phyloP scores from a whole-genome alignment of 92 coral and sea anemone species.

The Zoanthus solanderi region DNA sequence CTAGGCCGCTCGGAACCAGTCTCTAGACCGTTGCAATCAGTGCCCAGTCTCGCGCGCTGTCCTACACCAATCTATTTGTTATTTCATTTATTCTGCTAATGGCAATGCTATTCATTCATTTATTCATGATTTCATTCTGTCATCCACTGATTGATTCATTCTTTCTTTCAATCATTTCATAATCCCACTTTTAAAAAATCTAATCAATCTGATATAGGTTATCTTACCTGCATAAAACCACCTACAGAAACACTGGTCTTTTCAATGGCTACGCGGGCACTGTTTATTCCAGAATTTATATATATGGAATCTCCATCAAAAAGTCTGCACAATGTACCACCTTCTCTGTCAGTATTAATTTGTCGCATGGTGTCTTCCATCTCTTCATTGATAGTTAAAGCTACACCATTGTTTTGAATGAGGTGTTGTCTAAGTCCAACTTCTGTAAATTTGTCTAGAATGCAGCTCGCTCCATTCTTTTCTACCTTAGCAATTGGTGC shows the following conservation, averaged over 20 bases:
- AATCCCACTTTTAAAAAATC: neutral
- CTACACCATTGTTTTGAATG: conserved; percentile 55
- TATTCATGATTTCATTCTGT: too few relatives aligned
- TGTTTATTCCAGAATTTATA: neutral
- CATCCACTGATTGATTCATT: too few relatives aligned
- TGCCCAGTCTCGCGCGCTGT: too few relatives aligned
- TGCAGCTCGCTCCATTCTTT: conserved; percentile 14
- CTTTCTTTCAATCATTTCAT: too few relatives aligned
- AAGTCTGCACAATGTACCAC: conserved; percentile 45
- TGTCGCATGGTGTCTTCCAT: conserved; percentile 35
- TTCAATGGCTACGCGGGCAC: conserved; percentile 48
- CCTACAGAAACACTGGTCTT: conserved; percentile 62
- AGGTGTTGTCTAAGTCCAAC: conserved; percentile 68
- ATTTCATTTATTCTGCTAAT: too few relatives aligned
- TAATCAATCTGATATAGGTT: too few relatives aligned
- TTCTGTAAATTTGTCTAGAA: conserved; percentile 53
- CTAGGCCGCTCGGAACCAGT: too few relatives aligned
- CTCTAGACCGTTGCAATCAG: too few relatives aligned
- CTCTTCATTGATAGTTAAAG: conserved; percentile 50
- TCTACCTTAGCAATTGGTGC: conserved; percentile 55
- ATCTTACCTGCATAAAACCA: conserved; percentile 68
- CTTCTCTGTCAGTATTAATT: conserved; percentile 24
- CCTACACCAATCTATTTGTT: too few relatives aligned
- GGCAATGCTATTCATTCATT: too few relatives aligned
- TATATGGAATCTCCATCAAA: conserved; percentile 33